A percentile compares a stretch with the other conserved stretches of the same genome.
Evolutionary conservation across 2,888 invertebrate genomes (phyloP).

Genomic region (Xylocampa areola): DNA sequence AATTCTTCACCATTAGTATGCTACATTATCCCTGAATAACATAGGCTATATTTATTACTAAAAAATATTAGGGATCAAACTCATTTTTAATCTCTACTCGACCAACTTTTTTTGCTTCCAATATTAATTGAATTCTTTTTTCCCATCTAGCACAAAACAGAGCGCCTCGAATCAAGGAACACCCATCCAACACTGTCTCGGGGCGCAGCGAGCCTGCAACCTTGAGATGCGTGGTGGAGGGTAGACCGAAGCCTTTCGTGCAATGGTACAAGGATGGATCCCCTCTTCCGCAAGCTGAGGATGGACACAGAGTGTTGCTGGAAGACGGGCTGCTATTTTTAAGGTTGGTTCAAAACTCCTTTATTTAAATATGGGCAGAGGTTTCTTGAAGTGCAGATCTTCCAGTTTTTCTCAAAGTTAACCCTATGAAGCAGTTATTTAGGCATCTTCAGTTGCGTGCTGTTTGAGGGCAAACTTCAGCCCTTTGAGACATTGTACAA

Average conservation of each 20-base stretch:
- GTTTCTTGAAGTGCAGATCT: no score
- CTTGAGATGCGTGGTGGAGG: constrained; percentile 98
- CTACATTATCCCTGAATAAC: no score
- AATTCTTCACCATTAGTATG: no score
- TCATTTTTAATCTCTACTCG: not conserved
- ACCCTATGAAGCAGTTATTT: no score
- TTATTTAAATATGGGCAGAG: no score
- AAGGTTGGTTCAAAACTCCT: constrained; percentile 80
- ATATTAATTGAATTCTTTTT: constrained; percentile 1
- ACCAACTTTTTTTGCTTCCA: no score
- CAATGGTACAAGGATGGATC: constrained; percentile 98
- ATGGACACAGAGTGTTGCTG: constrained; percentile 96
- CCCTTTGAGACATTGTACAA: no score
- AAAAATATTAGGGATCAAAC: no score
- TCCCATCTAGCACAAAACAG: constrained; percentile 93
- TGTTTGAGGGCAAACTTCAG: no score
- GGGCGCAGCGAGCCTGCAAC: constrained; percentile 99
- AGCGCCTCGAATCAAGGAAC: constrained; percentile 98
- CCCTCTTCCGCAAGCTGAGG: constrained; percentile 94
- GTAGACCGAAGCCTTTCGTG: constrained; percentile 96
- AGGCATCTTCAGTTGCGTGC: no score
- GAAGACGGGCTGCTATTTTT: constrained; percentile 98
- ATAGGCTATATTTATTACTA: no score
- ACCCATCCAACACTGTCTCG: constrained; percentile 98
- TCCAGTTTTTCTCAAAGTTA: no score